Base-by-base conservation (phyloP, 1,140 invertebrate species). In the Drosophila littoralis region DNA sequence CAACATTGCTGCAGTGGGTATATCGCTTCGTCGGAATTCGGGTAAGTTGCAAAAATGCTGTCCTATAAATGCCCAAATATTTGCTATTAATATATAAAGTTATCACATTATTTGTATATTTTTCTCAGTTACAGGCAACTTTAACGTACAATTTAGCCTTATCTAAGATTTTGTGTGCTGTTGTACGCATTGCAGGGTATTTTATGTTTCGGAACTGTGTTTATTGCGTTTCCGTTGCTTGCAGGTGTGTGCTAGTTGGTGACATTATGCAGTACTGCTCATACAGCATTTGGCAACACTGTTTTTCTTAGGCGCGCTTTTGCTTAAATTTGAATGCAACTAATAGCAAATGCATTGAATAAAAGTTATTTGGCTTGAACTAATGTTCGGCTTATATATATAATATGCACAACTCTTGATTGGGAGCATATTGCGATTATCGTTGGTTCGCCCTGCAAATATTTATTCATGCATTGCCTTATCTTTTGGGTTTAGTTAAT, bases 201-300 rank as follows among this genome's bases (percentile, higher is more conserved):
- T 67, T 43, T 51, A 12, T 6, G 15, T 38, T 40, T 2, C 10
- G 40, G 10, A 35, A 28, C 13, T 1, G 5, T 32, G 32, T 3
- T 17, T 0, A 28, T 46, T n/a, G 1, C 12, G 1, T 17, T 54
- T 38, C 7, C 15, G 52, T n/a, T 48, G 46, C 28, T 68, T 54
- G 70, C 70, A 73, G 70, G 70, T 73, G 70, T 73, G 70, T 68
- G 55, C 35, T 36, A 32, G 33, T 22, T 15, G 32, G 59, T 28
- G 33, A 65, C 54, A 50, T 59, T 72, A 8, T 67, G 8, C 63
- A 72, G 38, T 28, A 72, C 69, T 72, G 15, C 0, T 4, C 5
- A 12, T 38, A 46, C 7, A 2, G 6, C 48, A 36, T 13, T 73
- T 54, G 2, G 8, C 55, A 68, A 46, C 70, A 73, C 70, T 60